These are phyloP conservation scores for Halictus rubicundus DNA, from an alignment of 1,140 invertebrate species.

Conservation along the genomic window DNA sequence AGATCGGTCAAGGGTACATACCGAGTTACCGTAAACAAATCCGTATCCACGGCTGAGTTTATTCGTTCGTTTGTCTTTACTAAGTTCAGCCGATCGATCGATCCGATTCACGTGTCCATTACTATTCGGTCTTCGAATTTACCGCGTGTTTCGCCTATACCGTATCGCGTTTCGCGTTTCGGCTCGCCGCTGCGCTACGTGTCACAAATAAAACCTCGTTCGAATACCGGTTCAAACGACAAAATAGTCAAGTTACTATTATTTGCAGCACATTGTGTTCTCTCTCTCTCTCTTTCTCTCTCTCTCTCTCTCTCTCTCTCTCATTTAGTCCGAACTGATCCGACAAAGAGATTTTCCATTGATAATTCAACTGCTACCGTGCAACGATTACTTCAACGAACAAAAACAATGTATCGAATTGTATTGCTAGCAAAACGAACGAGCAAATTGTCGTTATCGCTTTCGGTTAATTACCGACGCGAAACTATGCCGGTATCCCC, in stretches of 20 bases:
- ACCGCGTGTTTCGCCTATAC: not conserved
- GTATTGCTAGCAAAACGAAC: not conserved
- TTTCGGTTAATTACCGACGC: not conserved
- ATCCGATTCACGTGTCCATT: not conserved
- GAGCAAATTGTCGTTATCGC: conserved; percentile 7
- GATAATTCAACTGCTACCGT: not conserved
- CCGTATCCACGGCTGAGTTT: conserved; percentile 53
- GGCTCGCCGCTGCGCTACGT: too few species aligned
- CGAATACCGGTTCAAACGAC: too few species aligned
- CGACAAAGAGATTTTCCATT: too few species aligned
- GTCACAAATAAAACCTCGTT: too few species aligned
- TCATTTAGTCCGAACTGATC: too few species aligned
- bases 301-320: too few species aligned
- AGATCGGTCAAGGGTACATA: conserved; percentile 36
- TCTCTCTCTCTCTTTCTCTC: too few species aligned
- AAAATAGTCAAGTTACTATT: too few species aligned
- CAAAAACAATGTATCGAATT: not conserved
- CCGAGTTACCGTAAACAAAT: conserved; percentile 54
- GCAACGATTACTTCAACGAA: conserved; percentile 30
- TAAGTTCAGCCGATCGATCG: conserved; percentile 46
- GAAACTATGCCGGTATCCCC: not conserved
- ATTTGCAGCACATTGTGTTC: too few species aligned
- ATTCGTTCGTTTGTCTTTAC: conserved; percentile 55
- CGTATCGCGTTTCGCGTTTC: too few species aligned
- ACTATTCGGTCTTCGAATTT: conserved; percentile 36